phyloP scores from a whole-genome alignment of 2,888 invertebrate genomes.

The Lasioglossum malachurum region DNA sequence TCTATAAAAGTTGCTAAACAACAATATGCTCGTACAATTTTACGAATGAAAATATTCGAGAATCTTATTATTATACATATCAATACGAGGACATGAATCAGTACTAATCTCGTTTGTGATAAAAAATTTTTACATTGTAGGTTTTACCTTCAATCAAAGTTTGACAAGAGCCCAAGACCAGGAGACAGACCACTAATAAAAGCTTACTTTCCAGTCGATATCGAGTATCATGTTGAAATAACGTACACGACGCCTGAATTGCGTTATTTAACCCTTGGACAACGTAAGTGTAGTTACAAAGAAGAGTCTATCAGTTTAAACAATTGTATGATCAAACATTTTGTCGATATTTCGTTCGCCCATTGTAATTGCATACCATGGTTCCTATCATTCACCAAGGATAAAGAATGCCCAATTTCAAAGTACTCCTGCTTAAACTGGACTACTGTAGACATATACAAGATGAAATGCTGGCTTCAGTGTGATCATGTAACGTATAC shows the following conservation, averaged over 20 bases:
- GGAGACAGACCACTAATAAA: slow-evolving; percentile 29
- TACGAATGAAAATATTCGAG: background rate
- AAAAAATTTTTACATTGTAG: slow-evolving; percentile 40
- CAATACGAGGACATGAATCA: background rate
- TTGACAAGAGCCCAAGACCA: slow-evolving; percentile 26
- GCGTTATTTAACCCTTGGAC: slow-evolving; percentile 85
- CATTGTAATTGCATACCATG: slow-evolving; percentile 75
- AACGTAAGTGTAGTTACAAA: slow-evolving; percentile 90
- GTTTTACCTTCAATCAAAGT: slow-evolving; percentile 38
- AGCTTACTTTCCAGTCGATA: slow-evolving; percentile 27
- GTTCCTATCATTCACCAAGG: slow-evolving; percentile 58
- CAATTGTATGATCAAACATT: slow-evolving; percentile 63
- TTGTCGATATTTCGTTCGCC: slow-evolving; percentile 38
- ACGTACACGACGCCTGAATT: slow-evolving; percentile 59
- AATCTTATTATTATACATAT: background rate
- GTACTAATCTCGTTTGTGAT: background rate
- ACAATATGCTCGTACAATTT: background rate
- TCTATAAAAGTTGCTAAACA: background rate
- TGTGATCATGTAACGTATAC: slow-evolving; percentile 92
- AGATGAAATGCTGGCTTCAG: slow-evolving; percentile 90
- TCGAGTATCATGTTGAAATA: slow-evolving; percentile 39
- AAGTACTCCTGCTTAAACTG: slow-evolving; percentile 86
- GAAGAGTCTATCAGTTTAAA: slow-evolving; percentile 86
- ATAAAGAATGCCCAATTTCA: slow-evolving; percentile 60
- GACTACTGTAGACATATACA: slow-evolving; percentile 86